Evolutionary conservation across 1,140 invertebrate genomes (phyloP).

Genomic region (Drosophila funebris): DNA sequence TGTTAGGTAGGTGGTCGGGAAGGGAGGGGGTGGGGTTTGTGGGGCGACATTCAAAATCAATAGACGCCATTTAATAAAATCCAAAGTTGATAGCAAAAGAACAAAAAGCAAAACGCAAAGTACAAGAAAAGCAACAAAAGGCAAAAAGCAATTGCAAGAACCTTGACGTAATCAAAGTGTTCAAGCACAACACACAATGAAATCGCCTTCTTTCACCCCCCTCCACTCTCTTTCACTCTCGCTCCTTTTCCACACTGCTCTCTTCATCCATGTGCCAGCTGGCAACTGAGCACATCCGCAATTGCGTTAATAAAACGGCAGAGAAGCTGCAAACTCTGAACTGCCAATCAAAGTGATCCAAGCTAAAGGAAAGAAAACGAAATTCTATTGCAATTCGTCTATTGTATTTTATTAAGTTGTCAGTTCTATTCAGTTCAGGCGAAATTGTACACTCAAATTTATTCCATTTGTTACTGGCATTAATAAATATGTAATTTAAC

Average conservation of each 20-base stretch:
- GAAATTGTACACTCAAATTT: background rate
- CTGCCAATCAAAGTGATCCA: constrained; percentile 53
- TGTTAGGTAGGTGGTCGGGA: too few relatives aligned
- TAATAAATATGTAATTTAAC: constrained; percentile 10
- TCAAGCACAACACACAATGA: constrained; percentile 28
- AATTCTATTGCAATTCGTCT: constrained; percentile 29
- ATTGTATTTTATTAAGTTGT: constrained; percentile 21
- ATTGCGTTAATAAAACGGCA: constrained; percentile 65
- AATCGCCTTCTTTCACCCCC: too few relatives aligned
- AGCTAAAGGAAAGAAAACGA: constrained; percentile 4
- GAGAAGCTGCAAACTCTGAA: constrained; percentile 15
- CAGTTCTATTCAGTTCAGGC: background rate
- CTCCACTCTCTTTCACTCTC: background rate
- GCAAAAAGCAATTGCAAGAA: constrained; percentile 48
- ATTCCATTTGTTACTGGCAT: constrained; percentile 1
- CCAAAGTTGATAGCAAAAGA: constrained; percentile 45
- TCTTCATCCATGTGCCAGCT: constrained; percentile 9
- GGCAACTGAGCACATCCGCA: constrained; percentile 31
- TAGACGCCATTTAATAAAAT: constrained; percentile 75
- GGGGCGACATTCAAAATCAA: constrained; percentile 63
- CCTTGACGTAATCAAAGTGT: constrained; percentile 61
- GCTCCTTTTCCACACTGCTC: background rate
- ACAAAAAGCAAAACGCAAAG: constrained; percentile 21
- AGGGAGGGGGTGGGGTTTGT: too few relatives aligned
- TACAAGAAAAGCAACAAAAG: constrained; percentile 14